Base-by-base conservation (phyloP, 2,797 vertebrate genomes). In the Xyrichtys novacula region DNA sequence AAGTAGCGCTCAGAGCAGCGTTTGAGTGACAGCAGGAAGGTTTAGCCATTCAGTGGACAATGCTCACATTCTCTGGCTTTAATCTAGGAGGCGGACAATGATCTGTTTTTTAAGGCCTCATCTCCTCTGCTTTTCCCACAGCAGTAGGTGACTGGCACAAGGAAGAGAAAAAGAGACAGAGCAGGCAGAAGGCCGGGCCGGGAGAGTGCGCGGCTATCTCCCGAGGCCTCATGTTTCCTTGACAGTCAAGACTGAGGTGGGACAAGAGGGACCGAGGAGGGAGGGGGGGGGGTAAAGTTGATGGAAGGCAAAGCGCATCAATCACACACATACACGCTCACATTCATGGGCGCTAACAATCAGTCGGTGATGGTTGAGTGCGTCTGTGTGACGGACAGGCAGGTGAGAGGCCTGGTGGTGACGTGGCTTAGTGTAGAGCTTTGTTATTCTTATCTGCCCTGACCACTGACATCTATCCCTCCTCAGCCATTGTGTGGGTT, bases 1-100 rank as follows among this genome's bases (percentile, higher is more conserved):
- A 96, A 97, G 96, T 96, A 98, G 96, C 95, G 96, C 97, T 98
- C 96, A 96, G 97, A 96, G 96, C 96, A 94, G 94, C 94, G 92
- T 96, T 96, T 98, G 98, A 99, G 95, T 99, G 98, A 98, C 97
- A 96, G 98, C 96, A 99, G 98, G 97, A 99, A 98, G 97, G 97
- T 97, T 97, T 96, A 96, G 96, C 96, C 96, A 97, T 98, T 99
- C 96, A 98, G 93, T 89, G 93, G 96, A 99, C 98, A 99, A 99
- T 98, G 95, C 96, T 93, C 91, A 96, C 98, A 97, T 98, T 99
- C 96, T 98, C 96, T 82, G 85, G 95, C 96, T 97, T 98, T 99
- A 98, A 99, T 99, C 97, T 99, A 97, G 96, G 95, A 98, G 97
- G 97, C 96, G 96, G 97, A 98, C 97, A 98, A 99, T 98, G 96